Percentiles rank a stretch among this genome's conserved stretches.
phyloP scores from a whole-genome alignment of 2,113 vertebrate species.

The Furnarius figulus region DNA sequence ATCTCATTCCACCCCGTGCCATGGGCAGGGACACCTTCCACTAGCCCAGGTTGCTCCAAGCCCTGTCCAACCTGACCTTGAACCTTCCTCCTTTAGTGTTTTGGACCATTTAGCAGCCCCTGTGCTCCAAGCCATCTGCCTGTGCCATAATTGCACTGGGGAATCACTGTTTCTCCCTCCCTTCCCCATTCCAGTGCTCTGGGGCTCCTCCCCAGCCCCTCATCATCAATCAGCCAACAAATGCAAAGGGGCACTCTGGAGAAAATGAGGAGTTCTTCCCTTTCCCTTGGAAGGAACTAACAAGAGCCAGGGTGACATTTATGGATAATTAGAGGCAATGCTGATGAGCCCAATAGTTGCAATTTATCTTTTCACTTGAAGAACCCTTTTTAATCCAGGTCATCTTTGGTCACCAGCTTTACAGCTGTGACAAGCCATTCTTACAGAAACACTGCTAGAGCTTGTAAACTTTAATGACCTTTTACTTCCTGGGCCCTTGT shows the following conservation, averaged over 20 bases:
- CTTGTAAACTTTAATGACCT: constrained; percentile 70
- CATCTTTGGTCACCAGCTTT: constrained; percentile 64
- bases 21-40: not conserved
- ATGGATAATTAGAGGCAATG: constrained; percentile 61
- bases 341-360: not conserved
- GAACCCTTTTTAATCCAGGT: constrained; percentile 54
- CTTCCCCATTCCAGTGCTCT: not conserved
- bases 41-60: not conserved
- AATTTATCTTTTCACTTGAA: not conserved
- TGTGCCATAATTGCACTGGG: not conserved
- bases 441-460: constrained; percentile 57
- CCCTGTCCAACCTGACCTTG: not conserved
- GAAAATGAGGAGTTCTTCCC: not conserved
- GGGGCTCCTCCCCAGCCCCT: not conserved
- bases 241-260: not conserved
- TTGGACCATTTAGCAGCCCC: not conserved
- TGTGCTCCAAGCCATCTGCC: not conserved
- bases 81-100: not conserved
- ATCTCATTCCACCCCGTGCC: not conserved
- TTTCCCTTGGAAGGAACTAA: constrained; percentile 29
- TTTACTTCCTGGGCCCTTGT: not conserved
- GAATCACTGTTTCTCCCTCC: not conserved
- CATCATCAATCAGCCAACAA: not conserved
- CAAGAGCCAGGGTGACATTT: constrained; percentile 24
- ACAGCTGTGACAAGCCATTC: constrained; percentile 67